Evolutionary conservation across 2,888 invertebrate species (phyloP).

Genomic region (Cylloceria caligata): DNA sequence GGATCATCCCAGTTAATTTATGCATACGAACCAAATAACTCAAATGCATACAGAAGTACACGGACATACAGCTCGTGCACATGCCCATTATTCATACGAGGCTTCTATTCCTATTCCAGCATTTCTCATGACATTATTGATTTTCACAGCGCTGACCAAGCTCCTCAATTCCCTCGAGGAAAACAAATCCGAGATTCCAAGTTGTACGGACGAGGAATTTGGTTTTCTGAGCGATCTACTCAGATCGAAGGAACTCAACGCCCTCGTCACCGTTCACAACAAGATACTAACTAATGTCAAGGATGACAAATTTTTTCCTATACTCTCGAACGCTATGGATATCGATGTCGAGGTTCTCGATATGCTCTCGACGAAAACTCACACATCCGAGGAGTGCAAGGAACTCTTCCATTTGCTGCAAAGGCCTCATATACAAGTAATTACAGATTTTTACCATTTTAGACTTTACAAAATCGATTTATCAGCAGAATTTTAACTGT

Average conservation of each 20-base stretch:
- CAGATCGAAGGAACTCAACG: constrained; percentile 95
- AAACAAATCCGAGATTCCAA: constrained; percentile 89
- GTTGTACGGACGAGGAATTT: constrained; percentile 93
- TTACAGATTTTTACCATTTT: constrained; percentile 62
- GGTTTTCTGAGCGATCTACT: constrained; percentile 93
- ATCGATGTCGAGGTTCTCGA: constrained; percentile 92
- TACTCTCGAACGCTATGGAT: constrained; percentile 92
- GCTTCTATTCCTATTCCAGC: constrained; percentile 23
- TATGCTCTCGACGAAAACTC: constrained; percentile 89
- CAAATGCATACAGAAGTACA: constrained; percentile 1
- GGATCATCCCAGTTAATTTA: constrained; percentile 28
- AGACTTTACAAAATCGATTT: too few relatives aligned
- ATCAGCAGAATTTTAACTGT: too few relatives aligned
- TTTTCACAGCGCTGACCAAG: constrained; percentile 89
- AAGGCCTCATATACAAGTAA: constrained; percentile 94
- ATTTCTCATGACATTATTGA: constrained; percentile 39
- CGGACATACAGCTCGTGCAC: neutral
- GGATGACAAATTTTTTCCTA: constrained; percentile 93
- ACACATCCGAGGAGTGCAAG: constrained; percentile 90
- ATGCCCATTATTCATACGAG: neutral
- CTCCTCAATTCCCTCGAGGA: constrained; percentile 93
- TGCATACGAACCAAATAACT: constrained; percentile 35
- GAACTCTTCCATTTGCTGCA: constrained; percentile 93
- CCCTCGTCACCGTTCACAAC: constrained; percentile 95
- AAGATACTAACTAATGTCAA: constrained; percentile 93